Evolutionary conservation across 2,797 vertebrate species (phyloP).

Genomic region (Parotocinclus haroldoi): DNA sequence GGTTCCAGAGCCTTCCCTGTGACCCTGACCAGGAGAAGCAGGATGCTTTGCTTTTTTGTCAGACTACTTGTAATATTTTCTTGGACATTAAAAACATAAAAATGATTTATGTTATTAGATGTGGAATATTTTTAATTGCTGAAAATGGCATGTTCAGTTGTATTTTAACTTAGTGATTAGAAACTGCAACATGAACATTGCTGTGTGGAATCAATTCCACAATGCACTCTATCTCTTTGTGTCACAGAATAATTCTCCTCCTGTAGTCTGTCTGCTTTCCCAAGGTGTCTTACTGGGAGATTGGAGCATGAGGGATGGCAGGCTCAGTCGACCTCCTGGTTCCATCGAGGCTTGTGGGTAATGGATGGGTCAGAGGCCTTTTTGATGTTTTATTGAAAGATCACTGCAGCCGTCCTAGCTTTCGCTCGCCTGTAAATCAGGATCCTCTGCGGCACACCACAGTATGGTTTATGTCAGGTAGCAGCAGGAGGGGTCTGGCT

Average conservation of each 20-base stretch:
- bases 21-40: too few relatives aligned
- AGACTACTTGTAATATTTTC: too few relatives aligned
- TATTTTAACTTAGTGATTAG: too few relatives aligned
- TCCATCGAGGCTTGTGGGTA: slow-evolving; percentile 66
- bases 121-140: too few relatives aligned
- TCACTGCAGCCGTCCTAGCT: slow-evolving; percentile 71
- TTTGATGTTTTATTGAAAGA: slow-evolving; percentile 69
- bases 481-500: slow-evolving; percentile 32
- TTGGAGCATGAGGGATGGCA: slow-evolving; percentile 58
- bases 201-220: background rate
- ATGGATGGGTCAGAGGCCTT: slow-evolving; percentile 69
- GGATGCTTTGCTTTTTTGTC: too few relatives aligned
- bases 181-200: background rate
- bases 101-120: too few relatives aligned
- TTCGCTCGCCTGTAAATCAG: slow-evolving; percentile 57
- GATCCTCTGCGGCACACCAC: slow-evolving; percentile 35
- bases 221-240: slow-evolving; percentile 3
- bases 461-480: slow-evolving; percentile 49
- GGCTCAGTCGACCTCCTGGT: slow-evolving; percentile 45
- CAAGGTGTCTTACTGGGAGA: slow-evolving; percentile 39
- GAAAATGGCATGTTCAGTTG: too few relatives aligned
- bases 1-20: too few relatives aligned
- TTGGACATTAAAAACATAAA: too few relatives aligned
- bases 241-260: slow-evolving; percentile 10
- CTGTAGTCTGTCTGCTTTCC: slow-evolving; percentile 32